phyloP scores from a whole-genome alignment of 2,888 invertebrate genomes.

The Eupithecia exiguata region DNA sequence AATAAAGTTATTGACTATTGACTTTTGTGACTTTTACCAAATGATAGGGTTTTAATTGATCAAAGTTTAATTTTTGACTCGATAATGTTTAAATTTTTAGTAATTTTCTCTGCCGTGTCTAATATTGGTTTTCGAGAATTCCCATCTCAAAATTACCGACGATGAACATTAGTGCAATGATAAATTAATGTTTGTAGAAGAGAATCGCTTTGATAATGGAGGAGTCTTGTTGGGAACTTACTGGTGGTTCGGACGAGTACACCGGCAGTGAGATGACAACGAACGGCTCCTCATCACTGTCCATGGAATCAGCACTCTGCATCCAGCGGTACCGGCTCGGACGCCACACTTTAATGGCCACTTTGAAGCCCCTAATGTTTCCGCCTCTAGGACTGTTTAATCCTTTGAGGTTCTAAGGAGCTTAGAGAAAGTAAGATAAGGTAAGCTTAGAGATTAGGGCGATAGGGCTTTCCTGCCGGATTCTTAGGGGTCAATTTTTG shows the following conservation, averaged over 20 bases:
- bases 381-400: not conserved
- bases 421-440: not conserved
- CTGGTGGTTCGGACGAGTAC: constrained; percentile 79
- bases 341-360: constrained; percentile 73
- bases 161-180: not conserved
- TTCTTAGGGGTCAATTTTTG: not conserved
- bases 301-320: constrained; percentile 77
- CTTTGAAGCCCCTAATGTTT: constrained; percentile 27
- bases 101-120: no score
- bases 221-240: constrained; percentile 56
- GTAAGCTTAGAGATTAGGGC: not conserved
- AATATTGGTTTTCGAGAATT: no score
- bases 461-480: not conserved
- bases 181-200: not conserved
- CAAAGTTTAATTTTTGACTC: no score
- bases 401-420: not conserved
- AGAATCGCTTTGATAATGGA: not conserved
- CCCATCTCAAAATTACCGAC: no score
- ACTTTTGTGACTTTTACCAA: no score
- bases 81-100: no score
- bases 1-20: no score
- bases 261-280: constrained; percentile 87
- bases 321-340: constrained; percentile 78
- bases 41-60: no score
- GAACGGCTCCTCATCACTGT: constrained; percentile 87